Evolutionary conservation across 2,888 invertebrate species (phyloP).

Genomic region (Andrena flavipes): DNA sequence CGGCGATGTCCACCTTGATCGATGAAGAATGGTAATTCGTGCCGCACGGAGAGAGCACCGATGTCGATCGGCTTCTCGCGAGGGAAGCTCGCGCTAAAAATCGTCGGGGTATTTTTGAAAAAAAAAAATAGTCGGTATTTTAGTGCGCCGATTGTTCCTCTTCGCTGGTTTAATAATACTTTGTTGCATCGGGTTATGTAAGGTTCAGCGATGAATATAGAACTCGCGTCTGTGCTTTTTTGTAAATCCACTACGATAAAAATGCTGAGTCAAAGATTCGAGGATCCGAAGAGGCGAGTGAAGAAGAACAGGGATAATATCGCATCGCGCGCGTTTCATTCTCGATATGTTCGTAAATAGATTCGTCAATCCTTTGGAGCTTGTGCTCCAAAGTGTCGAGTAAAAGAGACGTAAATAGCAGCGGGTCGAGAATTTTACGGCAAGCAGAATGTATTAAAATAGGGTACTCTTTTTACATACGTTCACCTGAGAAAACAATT

Average conservation of each 20-base stretch:
- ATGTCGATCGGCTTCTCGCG: background rate
- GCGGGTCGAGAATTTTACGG: background rate
- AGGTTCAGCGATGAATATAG: background rate
- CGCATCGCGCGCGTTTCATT: background rate
- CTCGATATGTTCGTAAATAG: background rate
- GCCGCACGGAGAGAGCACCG: background rate
- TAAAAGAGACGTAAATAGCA: slow-evolving; percentile 33
- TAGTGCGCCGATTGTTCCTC: background rate
- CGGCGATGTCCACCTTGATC: background rate
- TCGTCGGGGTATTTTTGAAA: background rate
- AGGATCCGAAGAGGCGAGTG: background rate
- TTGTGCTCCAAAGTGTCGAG: background rate
- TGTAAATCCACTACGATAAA: background rate
- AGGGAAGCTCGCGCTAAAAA: background rate
- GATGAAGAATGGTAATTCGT: slow-evolving; percentile 1
- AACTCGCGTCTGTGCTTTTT: background rate
- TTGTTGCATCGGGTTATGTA: background rate
- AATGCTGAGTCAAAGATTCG: background rate
- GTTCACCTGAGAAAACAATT: slow-evolving; percentile 61
- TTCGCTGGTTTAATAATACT: background rate
- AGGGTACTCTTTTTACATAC: background rate
- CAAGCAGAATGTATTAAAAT: background rate
- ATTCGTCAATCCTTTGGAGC: background rate
- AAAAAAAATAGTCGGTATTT: background rate
- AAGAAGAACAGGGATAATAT: background rate